Percentiles rank a stretch among this genome's conserved stretches.
Evolutionary conservation across 2,113 vertebrate genomes (phyloP).

Genomic region (Grallaria varia): DNA sequence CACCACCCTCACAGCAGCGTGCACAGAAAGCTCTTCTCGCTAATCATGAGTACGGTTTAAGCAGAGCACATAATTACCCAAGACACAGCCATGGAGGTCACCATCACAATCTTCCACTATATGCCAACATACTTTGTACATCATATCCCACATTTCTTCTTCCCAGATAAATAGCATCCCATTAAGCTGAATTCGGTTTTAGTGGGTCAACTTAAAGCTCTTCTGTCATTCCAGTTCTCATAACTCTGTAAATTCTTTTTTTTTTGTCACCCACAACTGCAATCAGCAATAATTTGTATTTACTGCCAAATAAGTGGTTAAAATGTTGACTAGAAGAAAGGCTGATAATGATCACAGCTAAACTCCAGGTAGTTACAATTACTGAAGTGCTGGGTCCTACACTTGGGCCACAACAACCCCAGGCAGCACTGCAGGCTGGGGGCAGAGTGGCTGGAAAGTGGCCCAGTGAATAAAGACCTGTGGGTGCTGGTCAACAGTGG

Average conservation of each 20-base stretch:
- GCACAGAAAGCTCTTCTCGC: not conserved
- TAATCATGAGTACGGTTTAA: not conserved
- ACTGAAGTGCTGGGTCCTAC: not conserved
- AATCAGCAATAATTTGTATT: not conserved
- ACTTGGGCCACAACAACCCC: not conserved
- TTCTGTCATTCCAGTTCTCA: not conserved
- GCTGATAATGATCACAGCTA: not conserved
- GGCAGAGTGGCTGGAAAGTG: not conserved
- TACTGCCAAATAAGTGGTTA: not conserved
- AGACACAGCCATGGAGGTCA: not conserved
- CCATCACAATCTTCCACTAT: not conserved
- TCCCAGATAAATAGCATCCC: not conserved
- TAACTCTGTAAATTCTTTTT: not conserved
- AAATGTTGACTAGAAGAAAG: not conserved
- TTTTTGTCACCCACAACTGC: not conserved
- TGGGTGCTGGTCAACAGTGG: not conserved
- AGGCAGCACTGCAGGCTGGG: not conserved
- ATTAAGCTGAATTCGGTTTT: not conserved
- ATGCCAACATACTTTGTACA: not conserved
- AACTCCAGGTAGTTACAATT: not conserved
- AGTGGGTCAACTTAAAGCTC: not conserved
- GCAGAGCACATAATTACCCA: not conserved
- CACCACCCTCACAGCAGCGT: not conserved
- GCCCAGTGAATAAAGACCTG: not conserved
- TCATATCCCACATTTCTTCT: not conserved